phyloP scores from a whole-genome alignment of 2,113 vertebrate species.

The Gallinago media region DNA sequence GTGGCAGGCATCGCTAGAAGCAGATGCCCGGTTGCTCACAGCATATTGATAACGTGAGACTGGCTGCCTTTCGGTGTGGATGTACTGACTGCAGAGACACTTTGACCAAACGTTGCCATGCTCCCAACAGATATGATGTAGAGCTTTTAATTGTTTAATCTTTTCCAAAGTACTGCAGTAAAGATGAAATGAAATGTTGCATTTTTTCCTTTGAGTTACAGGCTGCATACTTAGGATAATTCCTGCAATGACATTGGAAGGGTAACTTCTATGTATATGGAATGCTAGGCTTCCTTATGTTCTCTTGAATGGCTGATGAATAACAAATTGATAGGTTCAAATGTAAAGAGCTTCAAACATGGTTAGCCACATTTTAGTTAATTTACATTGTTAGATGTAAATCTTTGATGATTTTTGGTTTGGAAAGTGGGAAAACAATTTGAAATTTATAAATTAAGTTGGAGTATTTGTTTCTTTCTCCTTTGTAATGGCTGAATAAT shows the following conservation, averaged over 20 bases:
- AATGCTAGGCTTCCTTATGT: background rate
- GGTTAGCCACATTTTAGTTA: background rate
- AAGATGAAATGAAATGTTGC: rapidly evolving
- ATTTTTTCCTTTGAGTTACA: background rate
- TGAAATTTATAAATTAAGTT: background rate
- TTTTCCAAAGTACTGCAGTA: background rate
- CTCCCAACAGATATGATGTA: background rate
- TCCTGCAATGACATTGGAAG: background rate
- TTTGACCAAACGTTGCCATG: background rate
- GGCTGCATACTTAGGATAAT: background rate
- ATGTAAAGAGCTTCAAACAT: background rate
- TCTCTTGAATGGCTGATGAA: background rate
- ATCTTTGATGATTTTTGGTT: background rate
- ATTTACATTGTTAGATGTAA: rapidly evolving
- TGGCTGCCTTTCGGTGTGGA: background rate
- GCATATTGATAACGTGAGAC: rapidly evolving
- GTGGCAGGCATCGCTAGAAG: background rate
- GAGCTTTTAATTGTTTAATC: background rate
- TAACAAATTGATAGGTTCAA: background rate
- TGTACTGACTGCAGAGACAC: background rate
- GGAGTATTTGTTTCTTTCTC: background rate
- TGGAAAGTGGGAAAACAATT: background rate
- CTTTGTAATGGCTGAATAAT: background rate
- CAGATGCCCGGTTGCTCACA: background rate
- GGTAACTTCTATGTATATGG: background rate